Base-by-base conservation (phyloP, 2,113 vertebrate genomes). In the Neolamprologus falcicula region DNA sequence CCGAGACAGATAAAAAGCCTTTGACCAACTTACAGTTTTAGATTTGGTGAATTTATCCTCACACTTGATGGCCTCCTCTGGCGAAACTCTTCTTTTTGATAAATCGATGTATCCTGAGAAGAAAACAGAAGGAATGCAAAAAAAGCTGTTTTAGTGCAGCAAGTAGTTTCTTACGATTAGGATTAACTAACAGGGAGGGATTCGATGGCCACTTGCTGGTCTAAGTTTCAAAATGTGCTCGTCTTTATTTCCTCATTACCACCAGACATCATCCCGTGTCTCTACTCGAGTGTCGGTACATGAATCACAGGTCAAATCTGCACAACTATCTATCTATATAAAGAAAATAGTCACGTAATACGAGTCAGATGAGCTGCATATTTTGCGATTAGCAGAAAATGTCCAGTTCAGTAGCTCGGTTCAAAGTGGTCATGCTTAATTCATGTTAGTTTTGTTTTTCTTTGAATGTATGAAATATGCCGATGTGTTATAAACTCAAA, bases 11-110 rank as follows among this genome's bases (percentile, higher is more conserved):
- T 73, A 73, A 45, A 73, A 24, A 42, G 4, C 66, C 9, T 16
- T 9, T 26, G 42, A 50, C 13, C 3, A 5, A 96, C 98, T 98
- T 96, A 99, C 98, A 90, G 98, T 99, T 97, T 99, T 99, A 14
- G 98, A 99, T 96, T 99, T 99, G 93, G 98, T 99, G 94, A 99
- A 99, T 95, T 99, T 99, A 91, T 99, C 98, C 96, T 99, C 98
- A 95, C 98, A 99, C 96, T 99, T 99, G 92, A 99, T 97, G 87
- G 98, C 98, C 93, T 99, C 98, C 89, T 99, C 98, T 92, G 98
- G 98, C 80, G 98, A 99, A 94, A 99, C 98, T 97, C 98, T 98
- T 97, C 98, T 97, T 97, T 99, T 99, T 79, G 98, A 99, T 93
- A 99, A 96, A 94, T 99, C 98, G 53, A 99, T 99, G 90, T 99